Conservation (phyloP, 2,888 invertebrate genomes). For the Volucella inanis region DNA sequence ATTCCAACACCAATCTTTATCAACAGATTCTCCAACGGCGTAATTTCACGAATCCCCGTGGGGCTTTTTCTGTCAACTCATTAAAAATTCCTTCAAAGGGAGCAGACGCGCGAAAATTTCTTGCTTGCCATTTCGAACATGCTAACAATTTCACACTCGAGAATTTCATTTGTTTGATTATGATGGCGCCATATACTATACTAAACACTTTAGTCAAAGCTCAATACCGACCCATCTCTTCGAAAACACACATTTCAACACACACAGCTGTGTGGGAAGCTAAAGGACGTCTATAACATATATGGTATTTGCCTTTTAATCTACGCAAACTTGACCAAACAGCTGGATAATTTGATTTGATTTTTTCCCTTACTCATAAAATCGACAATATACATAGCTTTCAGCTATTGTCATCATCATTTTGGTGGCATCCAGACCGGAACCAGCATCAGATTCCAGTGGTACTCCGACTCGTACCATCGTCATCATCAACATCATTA, state of each 20-base stretch:
- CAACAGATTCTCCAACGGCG: too few relatives aligned
- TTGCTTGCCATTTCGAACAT: constrained; percentile 24
- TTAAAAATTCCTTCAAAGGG: neutral
- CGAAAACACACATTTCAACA: neutral
- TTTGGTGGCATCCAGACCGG: neutral
- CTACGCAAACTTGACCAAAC: constrained; percentile 3
- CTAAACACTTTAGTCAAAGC: neutral
- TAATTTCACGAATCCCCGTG: too few relatives aligned
- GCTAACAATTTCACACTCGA: constrained; percentile 12
- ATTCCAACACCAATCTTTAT: too few relatives aligned
- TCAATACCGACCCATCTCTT: neutral
- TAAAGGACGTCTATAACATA: too few relatives aligned
- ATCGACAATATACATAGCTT: neutral
- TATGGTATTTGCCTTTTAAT: neutral
- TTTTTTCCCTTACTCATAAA: neutral
- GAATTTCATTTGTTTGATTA: constrained; percentile 15
- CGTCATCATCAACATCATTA: constrained; percentile 6
- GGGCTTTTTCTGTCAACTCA: neutral
- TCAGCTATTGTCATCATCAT: constrained; percentile 6
- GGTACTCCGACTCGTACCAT: neutral
- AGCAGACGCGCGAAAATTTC: too few relatives aligned
- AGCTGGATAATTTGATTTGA: constrained; percentile 9
- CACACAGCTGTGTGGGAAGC: too few relatives aligned
- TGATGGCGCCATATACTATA: constrained; percentile 15
- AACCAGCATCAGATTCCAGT: too few relatives aligned